phyloP scores from a whole-genome alignment of 2,797 vertebrate genomes.

The Xenentodon cancila region DNA sequence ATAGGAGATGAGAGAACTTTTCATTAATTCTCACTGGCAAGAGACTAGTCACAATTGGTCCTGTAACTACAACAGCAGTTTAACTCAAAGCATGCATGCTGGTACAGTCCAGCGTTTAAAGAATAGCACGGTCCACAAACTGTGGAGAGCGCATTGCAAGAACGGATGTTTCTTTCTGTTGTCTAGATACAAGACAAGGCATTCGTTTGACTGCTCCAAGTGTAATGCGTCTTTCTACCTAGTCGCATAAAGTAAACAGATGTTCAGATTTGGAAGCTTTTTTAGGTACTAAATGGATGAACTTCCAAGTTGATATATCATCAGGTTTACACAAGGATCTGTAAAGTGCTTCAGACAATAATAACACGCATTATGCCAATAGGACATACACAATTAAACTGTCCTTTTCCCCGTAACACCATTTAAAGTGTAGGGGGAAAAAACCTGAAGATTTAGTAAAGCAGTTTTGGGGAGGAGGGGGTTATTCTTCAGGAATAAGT shows the following conservation, averaged over 20 bases:
- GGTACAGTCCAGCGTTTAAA: slow-evolving; percentile 37
- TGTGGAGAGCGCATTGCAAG: slow-evolving; percentile 26
- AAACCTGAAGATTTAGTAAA: slow-evolving; percentile 45
- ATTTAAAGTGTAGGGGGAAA: slow-evolving; percentile 65
- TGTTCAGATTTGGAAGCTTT: not conserved
- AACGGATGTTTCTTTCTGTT: slow-evolving; percentile 63
- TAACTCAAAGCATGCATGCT: slow-evolving; percentile 21
- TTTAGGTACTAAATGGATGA: too few species aligned
- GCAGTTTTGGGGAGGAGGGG: slow-evolving; percentile 5
- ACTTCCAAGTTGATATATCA: too few species aligned
- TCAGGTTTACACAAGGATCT: slow-evolving; percentile 17
- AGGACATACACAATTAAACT: slow-evolving; percentile 62
- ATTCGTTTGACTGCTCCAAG: slow-evolving; percentile 46
- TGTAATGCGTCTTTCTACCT: slow-evolving; percentile 48
- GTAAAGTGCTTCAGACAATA: slow-evolving; percentile 51
- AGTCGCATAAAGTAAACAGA: slow-evolving; percentile 39
- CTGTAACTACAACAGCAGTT: slow-evolving; percentile 35
- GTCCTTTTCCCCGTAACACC: slow-evolving; percentile 45
- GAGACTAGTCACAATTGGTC: slow-evolving; percentile 31
- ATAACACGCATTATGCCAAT: slow-evolving; percentile 41
- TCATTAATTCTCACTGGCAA: slow-evolving; percentile 13
- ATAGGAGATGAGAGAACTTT: not conserved
- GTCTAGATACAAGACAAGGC: slow-evolving; percentile 72
- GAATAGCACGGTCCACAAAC: slow-evolving; percentile 52
- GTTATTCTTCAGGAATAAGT: slow-evolving; percentile 71